Conservation (phyloP, 1,140 invertebrate genomes). For the Zaprionus lachaisei region DNA sequence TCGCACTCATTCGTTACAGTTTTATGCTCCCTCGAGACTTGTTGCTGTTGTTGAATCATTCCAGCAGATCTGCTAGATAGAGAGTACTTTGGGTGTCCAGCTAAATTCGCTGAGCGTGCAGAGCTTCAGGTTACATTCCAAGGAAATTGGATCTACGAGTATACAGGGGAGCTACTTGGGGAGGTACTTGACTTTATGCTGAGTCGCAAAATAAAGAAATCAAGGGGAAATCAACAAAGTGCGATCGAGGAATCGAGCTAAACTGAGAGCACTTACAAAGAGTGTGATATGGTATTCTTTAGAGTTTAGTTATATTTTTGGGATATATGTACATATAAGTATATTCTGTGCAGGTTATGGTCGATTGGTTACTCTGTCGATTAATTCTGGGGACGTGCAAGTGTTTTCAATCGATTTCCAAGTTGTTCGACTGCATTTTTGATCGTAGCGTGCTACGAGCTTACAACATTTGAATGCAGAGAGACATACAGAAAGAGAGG, state of each 20-base stretch:
- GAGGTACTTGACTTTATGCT: background rate
- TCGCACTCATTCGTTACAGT: slow-evolving; percentile 9
- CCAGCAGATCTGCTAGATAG: slow-evolving; percentile 1
- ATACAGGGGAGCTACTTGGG: background rate
- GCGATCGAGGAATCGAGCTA: too few relatives aligned
- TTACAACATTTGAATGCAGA: slow-evolving; percentile 38
- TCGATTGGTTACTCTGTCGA: background rate
- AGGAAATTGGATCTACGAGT: slow-evolving; percentile 10
- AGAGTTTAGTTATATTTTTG: background rate
- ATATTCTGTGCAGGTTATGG: background rate
- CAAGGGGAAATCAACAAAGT: background rate
- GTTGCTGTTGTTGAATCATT: slow-evolving; percentile 31
- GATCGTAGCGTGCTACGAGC: slow-evolving; percentile 43
- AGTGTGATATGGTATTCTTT: background rate
- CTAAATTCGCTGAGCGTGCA: slow-evolving; percentile 23
- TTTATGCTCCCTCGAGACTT: slow-evolving; percentile 13
- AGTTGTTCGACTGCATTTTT: slow-evolving; percentile 62
- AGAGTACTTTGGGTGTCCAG: slow-evolving; percentile 2
- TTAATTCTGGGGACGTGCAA: slow-evolving; percentile 15
- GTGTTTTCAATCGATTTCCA: slow-evolving; percentile 34
- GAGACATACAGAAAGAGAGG: background rate
- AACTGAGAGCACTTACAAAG: too few relatives aligned
- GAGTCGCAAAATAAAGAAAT: background rate
- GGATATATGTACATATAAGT: too few relatives aligned
- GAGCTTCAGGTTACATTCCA: slow-evolving; percentile 24